Base-by-base conservation (phyloP, 2,888 invertebrate species). In the Resseliella maxima region DNA sequence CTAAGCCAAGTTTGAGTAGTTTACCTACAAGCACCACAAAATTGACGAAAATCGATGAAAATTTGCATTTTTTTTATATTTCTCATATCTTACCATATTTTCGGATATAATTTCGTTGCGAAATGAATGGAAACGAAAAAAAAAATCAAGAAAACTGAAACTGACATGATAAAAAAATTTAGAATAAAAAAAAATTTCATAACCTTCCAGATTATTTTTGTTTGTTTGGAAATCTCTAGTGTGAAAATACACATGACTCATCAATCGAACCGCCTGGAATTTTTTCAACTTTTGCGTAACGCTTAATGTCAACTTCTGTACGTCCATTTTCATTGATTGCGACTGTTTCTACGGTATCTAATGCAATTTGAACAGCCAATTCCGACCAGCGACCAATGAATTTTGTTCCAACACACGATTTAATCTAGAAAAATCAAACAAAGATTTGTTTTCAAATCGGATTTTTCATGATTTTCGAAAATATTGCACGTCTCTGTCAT, bases 241-340 rank as follows among this genome's bases (percentile, higher is more conserved):
- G n/a, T n/a, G n/a, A n/a, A n/a, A 99, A 92, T 10, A 99, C 98
- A 88, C 94, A 93, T 0, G 98, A 99, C 88, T 99, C 99, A 89
- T 99, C 99, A 87, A 99, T 95, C 0, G 95, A 93, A 15, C 98
- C 99, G 36, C 99, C 99, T 0, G 99, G 99, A 88, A 99, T 95
- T 90, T 96, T 96, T 89, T 96, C 96, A 31, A 99, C 96, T 92
- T 98, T 98, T 0, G 98, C 98, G 89, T 99, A 99, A 92, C 98
- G 94, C 90, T 99, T 99, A 88, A 99, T 98, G 90, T 99, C 99
- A 89, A 99, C 98, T 91, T 99, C 99, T 88, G 95, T 93, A 88
- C 97, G 94, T 27, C 98, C 98, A 90, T 96, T 95, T 88, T 98
- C 97, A 88, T 96, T 97, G 81, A 97, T 90, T 87, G 94, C 94